These are phyloP conservation scores for Vireo griseus DNA, from an alignment of 2,797 vertebrate species.

Conservation along the genomic window DNA sequence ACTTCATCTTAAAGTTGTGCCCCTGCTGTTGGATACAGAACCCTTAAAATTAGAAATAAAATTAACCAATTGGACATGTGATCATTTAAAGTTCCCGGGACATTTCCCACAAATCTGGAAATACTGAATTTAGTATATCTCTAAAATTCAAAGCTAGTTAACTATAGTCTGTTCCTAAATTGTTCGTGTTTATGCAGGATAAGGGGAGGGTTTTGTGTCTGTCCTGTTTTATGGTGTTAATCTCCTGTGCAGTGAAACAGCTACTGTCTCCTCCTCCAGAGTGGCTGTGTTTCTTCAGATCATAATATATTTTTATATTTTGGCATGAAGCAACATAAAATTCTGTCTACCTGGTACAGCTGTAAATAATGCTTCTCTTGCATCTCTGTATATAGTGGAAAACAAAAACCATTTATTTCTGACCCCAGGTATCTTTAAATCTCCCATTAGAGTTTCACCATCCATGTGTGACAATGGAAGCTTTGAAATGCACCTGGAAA, in stretches of 20 bases:
- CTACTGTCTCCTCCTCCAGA: background rate
- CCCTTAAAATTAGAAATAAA: background rate
- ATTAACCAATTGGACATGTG: background rate
- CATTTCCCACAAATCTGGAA: background rate
- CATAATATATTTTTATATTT: background rate
- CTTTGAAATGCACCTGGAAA: slow-evolving; percentile 19
- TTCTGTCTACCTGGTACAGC: background rate
- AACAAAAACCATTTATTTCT: slow-evolving; percentile 4
- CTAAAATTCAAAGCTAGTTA: background rate
- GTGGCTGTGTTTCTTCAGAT: background rate
- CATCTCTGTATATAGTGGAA: background rate
- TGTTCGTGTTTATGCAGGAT: background rate
- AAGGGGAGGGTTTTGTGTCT: background rate
- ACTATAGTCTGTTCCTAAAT: background rate
- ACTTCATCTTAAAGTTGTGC: background rate
- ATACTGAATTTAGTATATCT: background rate
- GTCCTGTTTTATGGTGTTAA: background rate
- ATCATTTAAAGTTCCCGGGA: background rate
- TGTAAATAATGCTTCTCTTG: background rate
- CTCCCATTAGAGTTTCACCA: background rate
- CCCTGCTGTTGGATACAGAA: background rate
- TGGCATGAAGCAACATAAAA: background rate
- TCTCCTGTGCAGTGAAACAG: background rate
- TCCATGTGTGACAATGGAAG: background rate
- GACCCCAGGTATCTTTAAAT: background rate